Percentiles rank a stretch among this genome's conserved stretches.
Conservation (phyloP, 2,797 vertebrate species). For the Syndactyla subalaris region DNA sequence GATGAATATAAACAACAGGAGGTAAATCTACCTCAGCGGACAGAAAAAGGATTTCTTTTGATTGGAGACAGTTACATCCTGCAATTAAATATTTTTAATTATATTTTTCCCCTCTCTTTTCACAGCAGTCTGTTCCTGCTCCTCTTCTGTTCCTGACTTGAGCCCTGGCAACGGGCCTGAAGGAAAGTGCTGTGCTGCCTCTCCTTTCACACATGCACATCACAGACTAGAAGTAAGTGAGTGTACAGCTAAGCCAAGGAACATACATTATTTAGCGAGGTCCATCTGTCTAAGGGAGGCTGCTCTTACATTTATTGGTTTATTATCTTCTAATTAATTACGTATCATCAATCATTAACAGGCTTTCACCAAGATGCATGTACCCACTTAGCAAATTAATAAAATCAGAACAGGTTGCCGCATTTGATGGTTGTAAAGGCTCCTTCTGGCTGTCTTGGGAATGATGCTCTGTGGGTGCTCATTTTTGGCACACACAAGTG, state of each 20-base stretch:
- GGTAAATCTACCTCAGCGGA: not conserved
- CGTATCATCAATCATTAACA: not conserved
- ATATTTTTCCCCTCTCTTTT: not conserved
- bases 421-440: not conserved
- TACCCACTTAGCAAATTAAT: not conserved
- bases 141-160: not conserved
- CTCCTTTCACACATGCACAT: not conserved
- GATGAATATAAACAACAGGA: not conserved
- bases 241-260: not conserved
- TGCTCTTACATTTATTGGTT: constrained; percentile 17
- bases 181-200: not conserved
- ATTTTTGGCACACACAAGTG: not conserved
- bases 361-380: not conserved
- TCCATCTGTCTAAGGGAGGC: constrained; percentile 39
- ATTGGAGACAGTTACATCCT: not conserved
- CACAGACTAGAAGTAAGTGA: not conserved
- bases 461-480: not conserved
- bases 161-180: not conserved
- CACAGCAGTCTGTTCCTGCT: not conserved
- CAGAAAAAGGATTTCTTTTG: not conserved
- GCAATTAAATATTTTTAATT: not conserved
- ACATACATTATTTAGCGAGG: not conserved
- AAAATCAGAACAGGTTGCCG: not conserved
- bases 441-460: not conserved
- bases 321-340: constrained; percentile 28